A percentile compares a stretch with the other conserved stretches of the same genome.
Conservation (phyloP, 2,888 invertebrate genomes). For the Watsonalla cultraria region DNA sequence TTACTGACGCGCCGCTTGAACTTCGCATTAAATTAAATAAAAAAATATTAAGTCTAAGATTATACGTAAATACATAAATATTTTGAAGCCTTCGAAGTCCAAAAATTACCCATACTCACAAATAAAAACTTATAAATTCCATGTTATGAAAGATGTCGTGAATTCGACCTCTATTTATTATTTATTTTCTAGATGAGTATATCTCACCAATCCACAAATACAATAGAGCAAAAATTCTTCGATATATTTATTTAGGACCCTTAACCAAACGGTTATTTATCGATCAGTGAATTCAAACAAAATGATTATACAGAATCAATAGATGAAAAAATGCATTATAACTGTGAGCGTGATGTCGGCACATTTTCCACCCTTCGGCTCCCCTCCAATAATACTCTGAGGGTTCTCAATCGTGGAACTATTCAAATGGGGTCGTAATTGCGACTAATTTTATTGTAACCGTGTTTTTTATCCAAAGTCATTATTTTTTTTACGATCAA, state of each 20-base stretch:
- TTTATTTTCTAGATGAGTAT: too few species aligned
- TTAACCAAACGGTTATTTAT: conserved; percentile 2
- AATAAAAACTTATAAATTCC: too few species aligned
- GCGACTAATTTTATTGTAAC: conserved; percentile 46
- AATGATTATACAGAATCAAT: conserved; percentile 2
- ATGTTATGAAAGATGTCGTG: too few species aligned
- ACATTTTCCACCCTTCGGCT: conserved; percentile 44
- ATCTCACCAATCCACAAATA: neutral
- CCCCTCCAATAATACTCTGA: conserved; percentile 45
- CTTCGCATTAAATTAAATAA: too few species aligned
- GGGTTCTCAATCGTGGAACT: conserved; percentile 58
- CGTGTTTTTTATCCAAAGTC: neutral
- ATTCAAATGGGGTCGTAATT: conserved; percentile 59
- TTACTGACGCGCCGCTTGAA: too few species aligned
- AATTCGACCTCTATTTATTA: too few species aligned
- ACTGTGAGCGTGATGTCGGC: conserved; percentile 50
- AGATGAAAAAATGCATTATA: conserved; percentile 19
- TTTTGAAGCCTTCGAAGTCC: too few species aligned
- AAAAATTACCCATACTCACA: too few species aligned
- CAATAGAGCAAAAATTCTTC: neutral
- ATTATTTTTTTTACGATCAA: neutral
- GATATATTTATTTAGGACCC: conserved; percentile 1
- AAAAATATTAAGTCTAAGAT: too few species aligned
- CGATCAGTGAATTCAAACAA: conserved; percentile 4
- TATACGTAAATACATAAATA: too few species aligned